Percentiles rank a stretch among this genome's conserved stretches.
Conservation (phyloP, 2,797 vertebrate species). For the Peromyscus eremicus region DNA sequence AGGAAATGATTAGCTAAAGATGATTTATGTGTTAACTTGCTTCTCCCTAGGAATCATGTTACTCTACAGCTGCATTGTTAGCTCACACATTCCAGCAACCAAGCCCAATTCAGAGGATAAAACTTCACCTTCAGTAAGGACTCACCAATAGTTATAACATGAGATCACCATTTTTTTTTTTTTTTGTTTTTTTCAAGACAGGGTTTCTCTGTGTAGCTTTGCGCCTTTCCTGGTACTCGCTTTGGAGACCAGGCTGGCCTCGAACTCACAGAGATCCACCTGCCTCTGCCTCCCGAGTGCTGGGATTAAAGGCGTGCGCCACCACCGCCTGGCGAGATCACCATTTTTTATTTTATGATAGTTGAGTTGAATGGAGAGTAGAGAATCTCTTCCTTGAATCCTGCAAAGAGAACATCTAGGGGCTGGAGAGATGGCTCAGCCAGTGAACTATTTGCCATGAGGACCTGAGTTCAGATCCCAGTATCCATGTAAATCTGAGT, state of each 20-base stretch:
- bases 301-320: too few relatives aligned
- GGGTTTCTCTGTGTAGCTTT: too few relatives aligned
- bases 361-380: rapidly evolving
- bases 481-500: neutral
- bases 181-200: too few relatives aligned
- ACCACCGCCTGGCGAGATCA: too few relatives aligned
- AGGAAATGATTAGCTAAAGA: neutral
- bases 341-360: neutral
- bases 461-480: neutral
- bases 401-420: neutral
- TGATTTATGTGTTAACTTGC: neutral
- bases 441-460: neutral
- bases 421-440: neutral
- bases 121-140: too few relatives aligned
- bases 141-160: neutral
- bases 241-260: too few relatives aligned
- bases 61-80: neutral
- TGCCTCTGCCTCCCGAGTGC: too few relatives aligned
- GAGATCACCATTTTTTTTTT: neutral
- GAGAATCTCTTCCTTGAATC: too few relatives aligned
- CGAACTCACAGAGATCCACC: too few relatives aligned
- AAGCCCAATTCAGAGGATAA: neutral
- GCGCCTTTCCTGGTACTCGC: too few relatives aligned
- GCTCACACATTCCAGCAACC: neutral
- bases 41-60: neutral